A percentile compares a stretch with the other conserved stretches of the same genome.
Evolutionary conservation across 2,888 invertebrate species (phyloP).

Genomic region (Oasisia sp.): DNA sequence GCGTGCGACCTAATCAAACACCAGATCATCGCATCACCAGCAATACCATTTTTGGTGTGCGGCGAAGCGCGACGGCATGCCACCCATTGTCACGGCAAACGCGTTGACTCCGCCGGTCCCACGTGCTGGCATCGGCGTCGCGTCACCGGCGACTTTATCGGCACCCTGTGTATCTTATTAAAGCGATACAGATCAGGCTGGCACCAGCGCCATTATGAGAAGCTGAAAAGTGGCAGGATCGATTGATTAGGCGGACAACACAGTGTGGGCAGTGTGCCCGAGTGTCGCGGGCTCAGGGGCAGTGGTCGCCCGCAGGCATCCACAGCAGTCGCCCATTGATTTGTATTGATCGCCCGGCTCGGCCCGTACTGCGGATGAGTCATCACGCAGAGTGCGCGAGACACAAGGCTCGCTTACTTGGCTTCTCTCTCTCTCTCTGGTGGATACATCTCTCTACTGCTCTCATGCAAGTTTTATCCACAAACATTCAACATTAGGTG

Average conservation of each 20-base stretch:
- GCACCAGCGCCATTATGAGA: background rate
- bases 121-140: background rate
- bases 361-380: background rate
- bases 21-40: background rate
- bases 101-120: background rate
- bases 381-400: background rate
- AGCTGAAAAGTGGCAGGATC: slow-evolving; percentile 11
- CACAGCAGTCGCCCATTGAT: background rate
- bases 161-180: slow-evolving; percentile 13
- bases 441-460: too few species aligned
- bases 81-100: background rate
- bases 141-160: background rate
- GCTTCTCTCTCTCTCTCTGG: background rate
- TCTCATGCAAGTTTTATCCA: background rate
- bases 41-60: slow-evolving; percentile 12
- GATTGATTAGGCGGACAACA: background rate
- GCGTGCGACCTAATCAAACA: background rate
- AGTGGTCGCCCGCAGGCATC: background rate
- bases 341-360: background rate
- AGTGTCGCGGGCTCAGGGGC: background rate
- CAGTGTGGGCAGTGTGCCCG: background rate
- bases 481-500: too few species aligned
- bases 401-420: background rate
- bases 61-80: background rate
- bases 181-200: background rate